phyloP scores from a whole-genome alignment of 2,888 invertebrate species.

The Pandemis cinnamomeana region DNA sequence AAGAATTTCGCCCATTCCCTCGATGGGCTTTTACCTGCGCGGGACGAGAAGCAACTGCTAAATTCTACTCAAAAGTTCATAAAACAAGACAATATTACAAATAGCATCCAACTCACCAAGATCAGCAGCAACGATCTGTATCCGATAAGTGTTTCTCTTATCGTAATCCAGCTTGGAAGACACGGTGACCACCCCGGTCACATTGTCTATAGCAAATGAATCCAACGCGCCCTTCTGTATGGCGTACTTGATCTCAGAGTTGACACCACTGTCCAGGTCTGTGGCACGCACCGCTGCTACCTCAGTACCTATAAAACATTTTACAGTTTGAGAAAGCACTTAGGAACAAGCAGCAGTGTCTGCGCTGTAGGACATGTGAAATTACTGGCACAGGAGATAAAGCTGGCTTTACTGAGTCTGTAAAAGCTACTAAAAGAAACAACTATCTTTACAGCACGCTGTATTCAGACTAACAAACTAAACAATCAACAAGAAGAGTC shows the following conservation, averaged over 20 bases:
- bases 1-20: no score
- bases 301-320: constrained; percentile 84
- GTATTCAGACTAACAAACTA: no score
- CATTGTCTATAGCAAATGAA: constrained; percentile 92
- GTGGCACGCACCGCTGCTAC: constrained; percentile 90
- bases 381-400: no score
- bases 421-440: no score
- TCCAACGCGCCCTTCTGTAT: constrained; percentile 94
- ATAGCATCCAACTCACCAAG: constrained; percentile 77
- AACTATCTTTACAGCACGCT: no score
- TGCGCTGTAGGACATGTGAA: no score
- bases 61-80: no score
- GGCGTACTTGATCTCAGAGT: constrained; percentile 91
- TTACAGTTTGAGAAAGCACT: background rate
- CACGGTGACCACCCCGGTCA: constrained; percentile 90
- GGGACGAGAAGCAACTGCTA: no score
- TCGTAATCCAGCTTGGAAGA: constrained; percentile 93
- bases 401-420: no score
- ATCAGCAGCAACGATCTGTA: constrained; percentile 93
- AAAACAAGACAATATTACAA: constrained; percentile 4
- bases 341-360: background rate
- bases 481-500: no score
- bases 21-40: no score
- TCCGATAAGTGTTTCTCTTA: constrained; percentile 89
- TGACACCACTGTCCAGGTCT: constrained; percentile 94